These are phyloP conservation scores for Menidia beryllina DNA, from an alignment of 2,113 vertebrate genomes.

Conservation along the genomic window DNA sequence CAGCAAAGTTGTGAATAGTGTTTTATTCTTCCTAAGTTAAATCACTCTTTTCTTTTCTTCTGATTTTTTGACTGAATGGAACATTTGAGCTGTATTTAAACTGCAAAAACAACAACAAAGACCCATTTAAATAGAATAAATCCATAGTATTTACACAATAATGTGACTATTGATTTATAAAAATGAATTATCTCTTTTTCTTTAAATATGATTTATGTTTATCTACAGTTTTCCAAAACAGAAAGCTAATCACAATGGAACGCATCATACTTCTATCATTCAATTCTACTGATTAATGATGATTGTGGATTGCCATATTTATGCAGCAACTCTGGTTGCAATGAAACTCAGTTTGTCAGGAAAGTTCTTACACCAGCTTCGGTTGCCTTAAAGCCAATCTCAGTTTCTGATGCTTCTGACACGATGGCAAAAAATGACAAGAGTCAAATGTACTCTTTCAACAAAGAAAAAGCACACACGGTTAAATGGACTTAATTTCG, in stretches of 20 bases:
- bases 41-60: conserved; percentile 60
- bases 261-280: conserved; percentile 80
- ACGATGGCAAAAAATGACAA: conserved; percentile 59
- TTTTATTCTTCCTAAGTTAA: conserved; percentile 68
- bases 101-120: conserved; percentile 85
- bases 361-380: conserved; percentile 65
- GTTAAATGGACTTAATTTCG: conserved; percentile 63
- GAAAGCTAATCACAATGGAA: conserved; percentile 83
- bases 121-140: conserved; percentile 84
- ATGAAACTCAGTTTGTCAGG: conserved; percentile 66
- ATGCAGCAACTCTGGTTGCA: conserved; percentile 77
- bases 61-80: conserved; percentile 62
- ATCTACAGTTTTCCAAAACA: conserved; percentile 81
- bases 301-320: conserved; percentile 80
- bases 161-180: conserved; percentile 82
- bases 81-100: conserved; percentile 81
- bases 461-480: conserved; percentile 25
- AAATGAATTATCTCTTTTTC: conserved; percentile 79
- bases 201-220: conserved; percentile 83
- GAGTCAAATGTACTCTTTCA: conserved; percentile 61
- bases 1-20: conserved; percentile 76
- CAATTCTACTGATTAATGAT: conserved; percentile 78
- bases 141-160: conserved; percentile 84
- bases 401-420: conserved; percentile 53
- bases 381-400: conserved; percentile 62